phyloP scores from a whole-genome alignment of 2,888 invertebrate species.

The Steinernema hermaphroditum region DNA sequence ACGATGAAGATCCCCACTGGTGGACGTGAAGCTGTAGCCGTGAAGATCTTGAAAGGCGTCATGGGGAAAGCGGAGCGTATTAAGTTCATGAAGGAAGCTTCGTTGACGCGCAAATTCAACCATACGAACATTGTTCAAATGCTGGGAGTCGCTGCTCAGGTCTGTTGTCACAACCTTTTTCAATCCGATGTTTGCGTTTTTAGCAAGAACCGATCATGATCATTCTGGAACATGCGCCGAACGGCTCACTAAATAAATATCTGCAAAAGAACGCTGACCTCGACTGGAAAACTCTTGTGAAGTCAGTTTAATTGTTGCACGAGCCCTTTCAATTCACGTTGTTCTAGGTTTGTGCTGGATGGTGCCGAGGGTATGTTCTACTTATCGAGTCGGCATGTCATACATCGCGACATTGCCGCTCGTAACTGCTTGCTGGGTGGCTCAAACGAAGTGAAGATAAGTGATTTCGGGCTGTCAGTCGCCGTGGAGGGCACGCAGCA shows the following conservation, averaged over 20 bases:
- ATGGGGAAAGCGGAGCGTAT: constrained; percentile 13
- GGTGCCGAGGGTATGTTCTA: constrained; percentile 70
- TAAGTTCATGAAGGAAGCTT: constrained; percentile 10
- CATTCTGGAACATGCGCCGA: not conserved
- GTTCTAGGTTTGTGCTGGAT: constrained; percentile 16
- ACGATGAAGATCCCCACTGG: constrained; percentile 10
- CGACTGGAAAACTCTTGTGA: not conserved
- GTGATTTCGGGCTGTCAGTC: constrained; percentile 30
- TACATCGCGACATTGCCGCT: constrained; percentile 33
- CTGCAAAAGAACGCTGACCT: not conserved
- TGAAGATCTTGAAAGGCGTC: constrained; percentile 12
- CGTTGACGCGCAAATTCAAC: not conserved
- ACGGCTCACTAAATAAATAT: not conserved
- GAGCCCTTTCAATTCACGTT: not conserved
- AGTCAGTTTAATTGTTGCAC: not conserved
- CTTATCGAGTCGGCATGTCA: constrained; percentile 69
- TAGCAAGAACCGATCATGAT: constrained; percentile 23
- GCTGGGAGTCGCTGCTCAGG: constrained; percentile 2
- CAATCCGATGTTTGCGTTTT: not conserved
- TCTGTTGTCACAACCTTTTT: not conserved
- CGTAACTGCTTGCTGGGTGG: constrained; percentile 30
- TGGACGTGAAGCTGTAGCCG: constrained; percentile 1
- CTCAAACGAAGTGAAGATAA: constrained; percentile 9
- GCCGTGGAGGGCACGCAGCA: constrained; percentile 6
- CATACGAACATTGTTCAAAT: constrained; percentile 1